phyloP scores from a whole-genome alignment of 2,888 invertebrate species.

The Azorinus chamasolen region DNA sequence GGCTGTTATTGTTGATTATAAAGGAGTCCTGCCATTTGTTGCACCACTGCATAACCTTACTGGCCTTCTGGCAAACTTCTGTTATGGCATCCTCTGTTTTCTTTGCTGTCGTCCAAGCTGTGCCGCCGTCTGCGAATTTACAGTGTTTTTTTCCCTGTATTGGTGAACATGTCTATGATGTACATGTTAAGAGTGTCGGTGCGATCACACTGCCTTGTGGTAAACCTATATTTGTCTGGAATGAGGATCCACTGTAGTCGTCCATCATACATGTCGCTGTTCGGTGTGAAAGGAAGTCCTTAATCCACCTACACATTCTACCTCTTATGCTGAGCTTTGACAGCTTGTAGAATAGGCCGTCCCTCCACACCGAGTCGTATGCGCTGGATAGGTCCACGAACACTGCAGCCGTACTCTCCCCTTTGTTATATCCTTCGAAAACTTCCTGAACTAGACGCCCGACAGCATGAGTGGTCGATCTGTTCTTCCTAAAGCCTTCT shows the following conservation, averaged over 20 bases:
- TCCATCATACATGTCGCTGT: constrained; percentile 5
- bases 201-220: constrained; percentile 10
- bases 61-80: not conserved
- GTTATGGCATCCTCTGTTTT: not conserved
- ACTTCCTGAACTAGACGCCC: no score
- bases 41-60: not conserved
- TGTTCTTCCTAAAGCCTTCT: no score
- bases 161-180: constrained; percentile 19
- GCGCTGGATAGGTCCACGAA: no score
- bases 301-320: no score
- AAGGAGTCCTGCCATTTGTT: not conserved
- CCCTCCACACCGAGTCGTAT: no score
- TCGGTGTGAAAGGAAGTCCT: not conserved
- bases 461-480: no score
- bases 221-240: not conserved
- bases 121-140: constrained; percentile 21
- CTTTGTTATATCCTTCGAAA: no score
- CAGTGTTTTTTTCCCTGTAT: not conserved
- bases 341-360: no score
- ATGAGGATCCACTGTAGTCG: not conserved
- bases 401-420: no score
- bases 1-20: not conserved
- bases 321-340: not conserved
- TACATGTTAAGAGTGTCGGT: constrained; percentile 7
- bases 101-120: constrained; percentile 9